Base-by-base conservation (phyloP, 1,140 invertebrate genomes). In the Scaptodrosophila lebanonensis region DNA sequence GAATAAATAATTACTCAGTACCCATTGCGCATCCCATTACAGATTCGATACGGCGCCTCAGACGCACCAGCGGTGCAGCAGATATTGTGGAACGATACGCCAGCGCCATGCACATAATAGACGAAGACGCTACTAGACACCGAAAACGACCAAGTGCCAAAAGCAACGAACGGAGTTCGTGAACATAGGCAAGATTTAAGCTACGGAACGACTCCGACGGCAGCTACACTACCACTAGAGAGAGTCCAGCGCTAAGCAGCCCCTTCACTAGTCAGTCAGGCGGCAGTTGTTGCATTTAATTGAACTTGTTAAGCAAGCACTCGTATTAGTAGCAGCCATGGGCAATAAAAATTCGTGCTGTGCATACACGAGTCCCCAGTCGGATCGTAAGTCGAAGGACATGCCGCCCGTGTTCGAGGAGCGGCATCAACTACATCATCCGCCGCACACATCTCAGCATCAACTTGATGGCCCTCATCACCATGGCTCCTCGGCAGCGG, bases 261-360 rank as follows among this genome's bases (percentile, higher is more conserved):
- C 29, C 15, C 35, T 53, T 25, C 58, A 67, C 56, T 62, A 76
- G 73, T 70, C 77, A 79, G 59, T 49, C 56, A 66, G 53, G 39
- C 52, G 56, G 52, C 32, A 58, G 39, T 59, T 61, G 43, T 66
- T 77, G 73, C 73, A 77, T 77, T 77, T 77, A 77, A 35, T 62
- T 66, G 43, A 8, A 17, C 35, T 44, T 47, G 29, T 12, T 44
- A 44, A 33, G 25, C 22, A 15, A n/a, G 20, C 44, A n/a, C 33
- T 12, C 27, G 29, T 33, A 8, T 16, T 12, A 38, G 20, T 18
- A 11, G 16, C 32, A 38, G 8, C 50, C 22, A 94, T 94, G 93
- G 93, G 93, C 52, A 94, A 93, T 86, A 93, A 92, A 87, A 91
- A 90, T 77, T 93, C 93, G 86, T 94, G 93, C 86, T 94, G 92